Conservation (phyloP, 2,888 invertebrate species). For the Dorcus parallelipipedus region DNA sequence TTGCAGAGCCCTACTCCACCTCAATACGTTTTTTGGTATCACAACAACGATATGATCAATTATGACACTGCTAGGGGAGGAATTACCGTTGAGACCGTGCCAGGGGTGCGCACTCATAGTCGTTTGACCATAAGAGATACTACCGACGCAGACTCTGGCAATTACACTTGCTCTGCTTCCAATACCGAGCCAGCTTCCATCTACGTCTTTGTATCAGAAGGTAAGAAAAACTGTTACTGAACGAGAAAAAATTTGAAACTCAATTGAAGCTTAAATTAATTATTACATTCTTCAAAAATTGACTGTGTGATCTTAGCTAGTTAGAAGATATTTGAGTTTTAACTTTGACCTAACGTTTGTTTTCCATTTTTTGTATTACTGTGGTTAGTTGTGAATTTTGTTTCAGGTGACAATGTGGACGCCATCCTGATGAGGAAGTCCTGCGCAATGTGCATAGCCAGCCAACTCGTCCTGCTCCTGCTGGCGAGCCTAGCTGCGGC, state of each 20-base stretch:
- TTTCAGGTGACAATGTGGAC: conserved; percentile 85
- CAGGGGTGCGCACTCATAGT: conserved; percentile 81
- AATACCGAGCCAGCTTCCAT: conserved; percentile 88
- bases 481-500: conserved; percentile 41
- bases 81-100: conserved; percentile 78
- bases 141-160: conserved; percentile 81
- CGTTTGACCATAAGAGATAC: conserved; percentile 80
- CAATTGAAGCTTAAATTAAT: no score
- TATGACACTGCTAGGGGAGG: conserved; percentile 81
- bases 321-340: no score
- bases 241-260: no score
- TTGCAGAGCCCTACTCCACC: conserved; percentile 86
- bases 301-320: no score
- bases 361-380: conserved; percentile 15
- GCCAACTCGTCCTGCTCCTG: conserved; percentile 42
- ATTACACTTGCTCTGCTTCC: conserved; percentile 87
- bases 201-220: conserved; percentile 87
- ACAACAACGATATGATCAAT: conserved; percentile 92
- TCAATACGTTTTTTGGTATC: conserved; percentile 94
- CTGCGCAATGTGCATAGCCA: conserved; percentile 45
- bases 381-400: conserved; percentile 19
- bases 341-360: no score
- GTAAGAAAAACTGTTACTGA: conserved; percentile 51
- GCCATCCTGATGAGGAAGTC: conserved; percentile 78
- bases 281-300: no score